These are phyloP conservation scores for Psittacula echo DNA, from an alignment of 2,797 vertebrate genomes.

Conservation along the genomic window DNA sequence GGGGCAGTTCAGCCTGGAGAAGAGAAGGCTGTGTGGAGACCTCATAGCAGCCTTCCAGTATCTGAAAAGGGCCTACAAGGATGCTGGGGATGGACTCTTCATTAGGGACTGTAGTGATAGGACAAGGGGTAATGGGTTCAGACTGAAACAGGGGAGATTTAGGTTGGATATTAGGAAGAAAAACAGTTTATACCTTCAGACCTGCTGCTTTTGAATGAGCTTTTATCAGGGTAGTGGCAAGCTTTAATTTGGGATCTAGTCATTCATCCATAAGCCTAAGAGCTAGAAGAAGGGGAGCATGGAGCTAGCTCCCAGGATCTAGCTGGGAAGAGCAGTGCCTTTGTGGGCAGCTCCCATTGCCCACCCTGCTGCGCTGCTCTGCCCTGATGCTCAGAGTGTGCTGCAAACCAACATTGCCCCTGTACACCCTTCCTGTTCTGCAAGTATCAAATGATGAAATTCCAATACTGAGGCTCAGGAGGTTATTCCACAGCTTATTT, in stretches of 20 bases:
- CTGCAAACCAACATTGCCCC: not conserved
- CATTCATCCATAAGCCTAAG: not conserved
- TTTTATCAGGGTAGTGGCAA: not conserved
- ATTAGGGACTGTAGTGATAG: not conserved
- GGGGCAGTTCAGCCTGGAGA: not conserved
- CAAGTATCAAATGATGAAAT: not conserved
- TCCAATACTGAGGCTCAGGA: not conserved
- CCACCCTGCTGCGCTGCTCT: not conserved
- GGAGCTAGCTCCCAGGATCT: not conserved
- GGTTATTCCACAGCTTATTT: not conserved
- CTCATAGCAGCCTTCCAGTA: not conserved
- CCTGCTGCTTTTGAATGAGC: not conserved
- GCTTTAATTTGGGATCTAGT: not conserved
- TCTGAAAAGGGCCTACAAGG: not conserved
- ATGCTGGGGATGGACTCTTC: not conserved
- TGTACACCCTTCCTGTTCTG: not conserved
- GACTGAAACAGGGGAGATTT: not conserved
- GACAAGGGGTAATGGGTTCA: not conserved
- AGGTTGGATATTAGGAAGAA: not conserved
- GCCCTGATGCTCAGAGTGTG: fast-evolving
- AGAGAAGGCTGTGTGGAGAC: not conserved
- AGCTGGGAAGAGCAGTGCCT: not conserved
- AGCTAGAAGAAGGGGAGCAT: not conserved
- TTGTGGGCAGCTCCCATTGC: fast-evolving
- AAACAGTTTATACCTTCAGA: not conserved